Conservation (phyloP, 2,888 invertebrate genomes). For the Machimus atricapillus region DNA sequence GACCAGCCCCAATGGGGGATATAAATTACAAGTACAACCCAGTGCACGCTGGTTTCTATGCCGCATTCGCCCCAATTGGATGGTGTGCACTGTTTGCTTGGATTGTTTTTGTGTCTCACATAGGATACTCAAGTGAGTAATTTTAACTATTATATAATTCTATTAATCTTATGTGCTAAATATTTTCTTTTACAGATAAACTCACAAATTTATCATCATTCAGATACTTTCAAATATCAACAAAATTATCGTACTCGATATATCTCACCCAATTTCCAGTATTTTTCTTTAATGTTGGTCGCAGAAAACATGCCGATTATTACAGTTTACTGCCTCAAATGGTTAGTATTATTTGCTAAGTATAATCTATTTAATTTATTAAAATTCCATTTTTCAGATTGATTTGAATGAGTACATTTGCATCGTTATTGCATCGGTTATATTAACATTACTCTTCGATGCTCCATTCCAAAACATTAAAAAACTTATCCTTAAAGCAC, state of each 20-base stretch:
- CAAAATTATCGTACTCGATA: conserved; percentile 74
- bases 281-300: conserved; percentile 74
- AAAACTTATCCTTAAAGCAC: conserved; percentile 61
- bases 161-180: neutral
- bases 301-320: conserved; percentile 66
- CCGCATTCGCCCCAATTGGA: conserved; percentile 73
- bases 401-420: conserved; percentile 68
- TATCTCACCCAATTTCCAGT: conserved; percentile 76
- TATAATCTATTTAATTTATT: neutral
- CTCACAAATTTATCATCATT: conserved; percentile 67
- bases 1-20: conserved; percentile 71
- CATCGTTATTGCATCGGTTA: conserved; percentile 66
- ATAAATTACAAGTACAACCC: conserved; percentile 69
- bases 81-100: conserved; percentile 75
- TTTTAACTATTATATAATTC: neutral
- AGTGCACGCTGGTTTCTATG: conserved; percentile 71
- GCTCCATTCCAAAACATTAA: conserved; percentile 75
- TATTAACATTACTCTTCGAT: conserved; percentile 71
- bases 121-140: conserved; percentile 66
- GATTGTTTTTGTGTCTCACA: conserved; percentile 71
- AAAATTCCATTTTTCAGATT: conserved; percentile 62
- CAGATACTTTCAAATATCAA: conserved; percentile 70
- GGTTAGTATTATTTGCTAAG: conserved; percentile 59
- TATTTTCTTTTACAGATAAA: conserved; percentile 61
- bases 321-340: conserved; percentile 67